Conservation (phyloP, 2,888 invertebrate species). For the Silvanus unidentatus region DNA sequence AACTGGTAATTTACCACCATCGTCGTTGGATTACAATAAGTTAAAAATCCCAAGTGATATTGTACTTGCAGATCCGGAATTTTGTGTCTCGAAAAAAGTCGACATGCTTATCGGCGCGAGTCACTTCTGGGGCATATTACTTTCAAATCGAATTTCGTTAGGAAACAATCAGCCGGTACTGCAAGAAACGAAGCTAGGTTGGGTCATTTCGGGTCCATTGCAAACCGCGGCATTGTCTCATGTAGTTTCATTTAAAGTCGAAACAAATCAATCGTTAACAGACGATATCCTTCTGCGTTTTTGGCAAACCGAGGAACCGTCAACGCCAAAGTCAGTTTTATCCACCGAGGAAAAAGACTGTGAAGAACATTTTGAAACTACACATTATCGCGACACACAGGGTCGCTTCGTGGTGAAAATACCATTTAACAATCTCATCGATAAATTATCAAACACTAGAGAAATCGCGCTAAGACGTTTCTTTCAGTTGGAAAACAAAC, state of each 20-base stretch:
- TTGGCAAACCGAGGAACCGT: slow-evolving; percentile 1
- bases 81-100: slow-evolving; percentile 3
- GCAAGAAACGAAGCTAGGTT: slow-evolving; percentile 15
- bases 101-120: slow-evolving; percentile 11
- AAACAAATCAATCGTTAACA: background rate
- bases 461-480: too few species aligned
- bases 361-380: too few species aligned
- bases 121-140: slow-evolving; percentile 11
- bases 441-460: too few species aligned
- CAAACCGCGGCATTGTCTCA: background rate
- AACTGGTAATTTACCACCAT: slow-evolving; percentile 2
- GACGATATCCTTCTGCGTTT: background rate
- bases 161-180: slow-evolving; percentile 10
- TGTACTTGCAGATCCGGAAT: slow-evolving; percentile 16
- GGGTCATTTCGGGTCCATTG: slow-evolving; percentile 14
- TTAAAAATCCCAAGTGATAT: too few species aligned
- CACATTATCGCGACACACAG: too few species aligned
- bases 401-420: too few species aligned
- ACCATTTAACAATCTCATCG: too few species aligned
- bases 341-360: too few species aligned
- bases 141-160: slow-evolving; percentile 8
- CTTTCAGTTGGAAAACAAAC: too few species aligned
- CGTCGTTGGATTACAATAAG: background rate
- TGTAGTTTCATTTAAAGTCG: background rate
- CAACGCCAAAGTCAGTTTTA: background rate